These are phyloP conservation scores for Neodontobutis hainanensis DNA, from an alignment of 2,113 vertebrate genomes.

Conservation along the genomic window DNA sequence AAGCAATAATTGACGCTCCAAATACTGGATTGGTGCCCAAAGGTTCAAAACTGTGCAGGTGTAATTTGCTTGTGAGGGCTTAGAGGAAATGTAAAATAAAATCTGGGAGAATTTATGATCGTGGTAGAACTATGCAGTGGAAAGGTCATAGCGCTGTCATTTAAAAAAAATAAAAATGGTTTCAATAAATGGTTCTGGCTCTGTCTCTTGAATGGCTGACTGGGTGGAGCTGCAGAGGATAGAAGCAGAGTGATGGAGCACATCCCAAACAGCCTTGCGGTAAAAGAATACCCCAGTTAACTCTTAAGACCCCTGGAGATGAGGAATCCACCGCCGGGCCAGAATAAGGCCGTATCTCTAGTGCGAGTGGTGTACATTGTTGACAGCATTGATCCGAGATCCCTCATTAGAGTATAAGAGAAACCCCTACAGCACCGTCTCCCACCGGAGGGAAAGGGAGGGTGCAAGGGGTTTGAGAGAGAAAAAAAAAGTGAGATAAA, in stretches of 20 bases:
- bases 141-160: slow-evolving; percentile 73
- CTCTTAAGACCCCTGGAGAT: slow-evolving; percentile 60
- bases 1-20: slow-evolving; percentile 56
- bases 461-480: too few relatives aligned
- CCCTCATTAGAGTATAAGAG: slow-evolving; percentile 70
- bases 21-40: slow-evolving; percentile 40
- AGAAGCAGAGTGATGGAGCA: slow-evolving; percentile 51
- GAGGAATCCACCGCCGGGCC: slow-evolving; percentile 39
- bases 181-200: slow-evolving; percentile 67
- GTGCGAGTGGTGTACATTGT: slow-evolving; percentile 55
- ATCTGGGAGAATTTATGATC: slow-evolving; percentile 69
- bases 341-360: slow-evolving; percentile 37
- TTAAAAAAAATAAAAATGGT: slow-evolving; percentile 70
- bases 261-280: slow-evolving; percentile 49
- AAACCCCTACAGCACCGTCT: slow-evolving; percentile 64
- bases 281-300: slow-evolving; percentile 63
- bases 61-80: slow-evolving; percentile 66
- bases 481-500: slow-evolving; percentile 30
- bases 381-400: slow-evolving; percentile 71
- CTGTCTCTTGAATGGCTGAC: slow-evolving; percentile 44
- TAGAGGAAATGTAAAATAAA: slow-evolving; percentile 72
- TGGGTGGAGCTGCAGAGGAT: slow-evolving; percentile 51
- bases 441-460: slow-evolving; percentile 12
- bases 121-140: slow-evolving; percentile 36
- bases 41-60: slow-evolving; percentile 53